Percentiles rank a stretch among this genome's conserved stretches.
Conservation (phyloP, 2,113 vertebrate species). For the Stictonetta naevosa region DNA sequence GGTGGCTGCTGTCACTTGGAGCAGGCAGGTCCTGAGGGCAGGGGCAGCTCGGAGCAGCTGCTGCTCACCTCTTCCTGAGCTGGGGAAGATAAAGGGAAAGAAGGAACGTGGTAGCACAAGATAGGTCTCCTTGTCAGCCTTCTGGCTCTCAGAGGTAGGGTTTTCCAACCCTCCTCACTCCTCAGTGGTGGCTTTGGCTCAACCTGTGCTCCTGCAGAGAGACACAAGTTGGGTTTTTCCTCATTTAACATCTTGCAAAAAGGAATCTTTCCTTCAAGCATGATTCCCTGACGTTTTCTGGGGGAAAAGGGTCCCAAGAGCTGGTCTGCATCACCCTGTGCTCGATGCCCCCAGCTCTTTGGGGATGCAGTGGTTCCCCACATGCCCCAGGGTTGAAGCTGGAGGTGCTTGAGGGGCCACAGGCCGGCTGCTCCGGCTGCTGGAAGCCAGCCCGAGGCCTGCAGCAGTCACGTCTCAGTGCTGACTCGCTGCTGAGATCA, state of each 20-base stretch:
- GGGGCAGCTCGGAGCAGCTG: not conserved
- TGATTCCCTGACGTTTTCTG: not conserved
- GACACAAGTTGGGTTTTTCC: not conserved
- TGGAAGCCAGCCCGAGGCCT: not conserved
- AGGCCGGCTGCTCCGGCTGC: not conserved
- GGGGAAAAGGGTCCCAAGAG: not conserved
- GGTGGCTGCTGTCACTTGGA: no score
- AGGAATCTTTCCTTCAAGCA: not conserved
- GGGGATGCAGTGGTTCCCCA: fast-evolving
- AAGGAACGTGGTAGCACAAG: not conserved
- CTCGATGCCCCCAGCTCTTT: not conserved
- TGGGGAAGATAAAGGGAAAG: not conserved
- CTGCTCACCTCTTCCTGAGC: not conserved
- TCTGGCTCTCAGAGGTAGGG: not conserved
- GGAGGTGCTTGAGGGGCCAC: not conserved
- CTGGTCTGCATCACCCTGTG: fast-evolving
- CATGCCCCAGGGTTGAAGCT: not conserved
- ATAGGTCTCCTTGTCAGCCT: not conserved
- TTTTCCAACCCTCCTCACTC: not conserved
- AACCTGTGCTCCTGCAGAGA: not conserved
- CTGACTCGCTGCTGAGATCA: not conserved
- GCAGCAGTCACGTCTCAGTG: not conserved
- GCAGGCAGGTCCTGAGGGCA: not conserved
- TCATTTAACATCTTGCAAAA: not conserved
- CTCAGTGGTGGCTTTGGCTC: not conserved